These are phyloP conservation scores for Dallia pectoralis DNA, from an alignment of 2,797 vertebrate species.

Conservation along the genomic window DNA sequence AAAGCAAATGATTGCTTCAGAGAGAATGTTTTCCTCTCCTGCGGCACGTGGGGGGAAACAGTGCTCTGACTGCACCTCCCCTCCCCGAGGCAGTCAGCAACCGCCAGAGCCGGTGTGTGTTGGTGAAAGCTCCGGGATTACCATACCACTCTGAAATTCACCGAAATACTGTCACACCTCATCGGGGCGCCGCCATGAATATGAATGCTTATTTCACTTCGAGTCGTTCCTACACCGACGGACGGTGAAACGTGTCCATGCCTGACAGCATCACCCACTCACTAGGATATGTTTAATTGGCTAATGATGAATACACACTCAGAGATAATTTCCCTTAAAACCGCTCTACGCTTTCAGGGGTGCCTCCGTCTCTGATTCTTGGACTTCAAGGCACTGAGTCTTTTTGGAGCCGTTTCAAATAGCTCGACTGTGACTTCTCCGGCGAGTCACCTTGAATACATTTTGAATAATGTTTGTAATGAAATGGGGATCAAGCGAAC, in stretches of 20 bases:
- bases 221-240: constrained; percentile 64
- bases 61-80: background rate
- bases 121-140: constrained; percentile 25
- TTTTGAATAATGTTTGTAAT: constrained; percentile 61
- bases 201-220: constrained; percentile 58
- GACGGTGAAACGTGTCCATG: constrained; percentile 68
- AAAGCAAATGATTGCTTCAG: constrained; percentile 63
- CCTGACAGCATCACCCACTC: constrained; percentile 63
- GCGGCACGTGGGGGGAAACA: constrained; percentile 1
- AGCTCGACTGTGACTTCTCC: constrained; percentile 58
- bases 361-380: constrained; percentile 60
- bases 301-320: constrained; percentile 68
- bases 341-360: constrained; percentile 47
- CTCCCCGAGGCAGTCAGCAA: background rate
- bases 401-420: constrained; percentile 48
- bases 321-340: constrained; percentile 63
- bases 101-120: constrained; percentile 54
- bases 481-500: constrained; percentile 53
- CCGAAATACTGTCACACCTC: constrained; percentile 62
- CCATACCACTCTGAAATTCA: constrained; percentile 26
- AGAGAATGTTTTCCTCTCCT: constrained; percentile 48
- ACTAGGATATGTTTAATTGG: constrained; percentile 60
- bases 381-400: constrained; percentile 58
- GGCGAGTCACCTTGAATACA: constrained; percentile 67
- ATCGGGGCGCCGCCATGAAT: constrained; percentile 66